Conservation (phyloP, 2,113 vertebrate genomes). For the Corvus moneduloides region DNA sequence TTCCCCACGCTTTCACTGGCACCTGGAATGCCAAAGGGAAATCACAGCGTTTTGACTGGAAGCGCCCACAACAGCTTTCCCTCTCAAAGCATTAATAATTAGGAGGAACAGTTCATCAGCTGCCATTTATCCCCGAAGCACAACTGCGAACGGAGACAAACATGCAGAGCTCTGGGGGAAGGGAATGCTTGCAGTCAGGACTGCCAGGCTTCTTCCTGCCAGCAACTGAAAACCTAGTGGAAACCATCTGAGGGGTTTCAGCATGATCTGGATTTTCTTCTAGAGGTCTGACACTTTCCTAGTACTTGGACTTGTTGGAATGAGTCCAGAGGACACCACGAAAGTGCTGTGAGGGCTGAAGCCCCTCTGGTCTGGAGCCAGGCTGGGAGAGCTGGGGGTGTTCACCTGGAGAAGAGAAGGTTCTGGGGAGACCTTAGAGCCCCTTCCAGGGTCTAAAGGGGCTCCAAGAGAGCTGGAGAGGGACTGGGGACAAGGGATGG, state of each 20-base stretch:
- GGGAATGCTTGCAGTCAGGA: background rate
- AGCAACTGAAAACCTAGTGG: background rate
- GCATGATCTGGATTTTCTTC: background rate
- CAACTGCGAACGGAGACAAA: background rate
- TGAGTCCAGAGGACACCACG: background rate
- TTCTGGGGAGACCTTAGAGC: rapidly evolving
- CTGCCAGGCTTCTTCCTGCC: background rate
- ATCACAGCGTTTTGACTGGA: background rate
- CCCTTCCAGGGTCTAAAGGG: background rate
- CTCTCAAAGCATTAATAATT: background rate
- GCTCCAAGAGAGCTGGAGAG: background rate
- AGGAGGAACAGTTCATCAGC: background rate
- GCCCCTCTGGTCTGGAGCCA: background rate
- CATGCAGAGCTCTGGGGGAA: background rate
- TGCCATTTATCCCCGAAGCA: background rate
- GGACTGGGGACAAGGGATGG: rapidly evolving
- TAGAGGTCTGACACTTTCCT: background rate
- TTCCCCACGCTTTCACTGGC: slow-evolving; percentile 95
- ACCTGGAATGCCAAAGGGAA: slow-evolving; percentile 72
- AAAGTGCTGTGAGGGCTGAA: background rate
- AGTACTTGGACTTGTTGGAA: background rate
- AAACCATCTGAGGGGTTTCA: background rate
- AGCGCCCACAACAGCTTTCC: background rate
- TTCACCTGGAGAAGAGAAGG: background rate
- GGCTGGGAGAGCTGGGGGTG: background rate